Evolutionary conservation across 2,797 vertebrate species (phyloP).

Genomic region (Sebastolobus altivelis): DNA sequence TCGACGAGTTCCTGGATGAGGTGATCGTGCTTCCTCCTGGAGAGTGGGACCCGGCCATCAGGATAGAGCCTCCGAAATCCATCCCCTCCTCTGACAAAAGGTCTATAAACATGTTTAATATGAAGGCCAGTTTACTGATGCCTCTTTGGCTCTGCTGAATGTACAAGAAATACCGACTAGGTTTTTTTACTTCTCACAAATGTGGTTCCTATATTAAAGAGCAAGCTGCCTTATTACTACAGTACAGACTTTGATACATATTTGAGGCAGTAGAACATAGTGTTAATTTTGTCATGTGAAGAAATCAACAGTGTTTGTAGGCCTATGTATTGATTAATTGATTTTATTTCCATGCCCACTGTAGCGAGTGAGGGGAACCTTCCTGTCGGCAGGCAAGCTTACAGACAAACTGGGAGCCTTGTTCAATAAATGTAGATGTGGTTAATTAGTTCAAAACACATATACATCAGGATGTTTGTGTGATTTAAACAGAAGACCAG

Average conservation of each 20-base stretch:
- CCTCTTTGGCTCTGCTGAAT: not conserved
- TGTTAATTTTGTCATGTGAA: not conserved
- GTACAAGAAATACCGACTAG: not conserved
- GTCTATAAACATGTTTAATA: conserved; percentile 67
- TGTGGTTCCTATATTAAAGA: not conserved
- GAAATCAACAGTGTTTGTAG: too few species aligned
- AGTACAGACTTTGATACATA: not conserved
- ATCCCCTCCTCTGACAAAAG: conserved; percentile 98
- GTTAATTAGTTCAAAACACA: too few species aligned
- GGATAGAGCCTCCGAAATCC: conserved; percentile 97
- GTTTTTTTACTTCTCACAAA: not conserved
- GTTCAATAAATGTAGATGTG: too few species aligned
- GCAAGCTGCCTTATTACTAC: not conserved
- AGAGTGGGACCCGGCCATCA: conserved; percentile 97
- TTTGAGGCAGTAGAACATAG: not conserved
- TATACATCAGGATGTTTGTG: too few species aligned
- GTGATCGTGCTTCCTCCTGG: conserved; percentile 98
- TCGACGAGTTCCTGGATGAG: conserved; percentile 98
- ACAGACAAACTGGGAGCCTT: too few species aligned
- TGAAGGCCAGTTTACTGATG: not conserved
- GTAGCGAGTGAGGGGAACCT: too few species aligned
- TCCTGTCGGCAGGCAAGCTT: too few species aligned
- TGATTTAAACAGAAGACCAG: too few species aligned
- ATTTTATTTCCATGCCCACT: too few species aligned
- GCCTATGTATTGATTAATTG: too few species aligned